Conservation (phyloP, 2,797 vertebrate genomes). For the Schizopygopsis pylzovi region DNA sequence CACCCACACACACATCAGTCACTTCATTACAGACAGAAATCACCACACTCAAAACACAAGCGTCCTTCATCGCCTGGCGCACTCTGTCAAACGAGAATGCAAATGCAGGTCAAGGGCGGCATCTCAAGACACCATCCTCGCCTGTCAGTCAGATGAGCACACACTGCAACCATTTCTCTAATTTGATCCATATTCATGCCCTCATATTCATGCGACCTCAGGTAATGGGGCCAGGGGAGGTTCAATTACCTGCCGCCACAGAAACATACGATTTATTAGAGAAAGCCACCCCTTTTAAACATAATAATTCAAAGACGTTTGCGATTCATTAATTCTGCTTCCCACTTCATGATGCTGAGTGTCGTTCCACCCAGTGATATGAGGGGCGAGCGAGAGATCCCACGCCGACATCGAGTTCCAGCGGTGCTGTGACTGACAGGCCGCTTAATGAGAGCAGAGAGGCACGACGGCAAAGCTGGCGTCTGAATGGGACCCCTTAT, state of each 20-base stretch:
- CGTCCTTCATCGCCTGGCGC: background rate
- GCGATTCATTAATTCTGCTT: slow-evolving; percentile 58
- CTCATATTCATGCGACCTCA: slow-evolving; percentile 53
- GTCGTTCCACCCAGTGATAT: slow-evolving; percentile 40
- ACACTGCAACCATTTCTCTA: slow-evolving; percentile 32
- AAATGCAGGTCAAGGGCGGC: slow-evolving; percentile 47
- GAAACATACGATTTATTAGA: slow-evolving; percentile 56
- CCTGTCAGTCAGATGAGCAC: slow-evolving; percentile 53
- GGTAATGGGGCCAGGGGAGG: slow-evolving; percentile 51
- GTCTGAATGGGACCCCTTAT: slow-evolving; percentile 57
- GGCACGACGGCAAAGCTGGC: slow-evolving; percentile 43
- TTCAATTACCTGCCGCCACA: slow-evolving; percentile 54
- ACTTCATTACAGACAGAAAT: slow-evolving; percentile 16
- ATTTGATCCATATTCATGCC: slow-evolving; percentile 62
- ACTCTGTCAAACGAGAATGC: slow-evolving; percentile 62
- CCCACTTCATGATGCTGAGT: slow-evolving; percentile 52
- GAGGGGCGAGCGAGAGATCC: slow-evolving; percentile 36
- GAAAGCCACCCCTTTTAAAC: slow-evolving; percentile 49
- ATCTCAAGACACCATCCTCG: slow-evolving; percentile 42
- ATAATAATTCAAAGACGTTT: slow-evolving; percentile 58
- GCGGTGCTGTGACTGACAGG: slow-evolving; percentile 56
- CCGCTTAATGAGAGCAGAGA: slow-evolving; percentile 60
- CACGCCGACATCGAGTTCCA: slow-evolving; percentile 45
- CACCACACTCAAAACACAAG: slow-evolving; percentile 26
- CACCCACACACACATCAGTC: slow-evolving; percentile 24